phyloP scores from a whole-genome alignment of 2,113 vertebrate genomes.

The Balaeniceps rex region DNA sequence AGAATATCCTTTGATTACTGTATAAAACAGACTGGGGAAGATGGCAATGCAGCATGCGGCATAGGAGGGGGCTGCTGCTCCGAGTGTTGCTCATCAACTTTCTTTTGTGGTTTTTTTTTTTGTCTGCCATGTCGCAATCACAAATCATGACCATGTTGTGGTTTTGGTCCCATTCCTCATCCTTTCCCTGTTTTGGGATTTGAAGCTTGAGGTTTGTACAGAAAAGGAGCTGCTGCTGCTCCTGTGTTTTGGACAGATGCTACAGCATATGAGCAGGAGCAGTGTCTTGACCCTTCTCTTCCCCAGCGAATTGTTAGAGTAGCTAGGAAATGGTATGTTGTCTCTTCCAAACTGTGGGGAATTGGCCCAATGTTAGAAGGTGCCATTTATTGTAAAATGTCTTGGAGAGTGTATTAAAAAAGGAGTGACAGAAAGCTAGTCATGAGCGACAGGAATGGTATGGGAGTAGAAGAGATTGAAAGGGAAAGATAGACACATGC shows the following conservation, averaged over 20 bases:
- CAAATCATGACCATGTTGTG: conserved; percentile 28
- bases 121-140: background rate
- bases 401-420: background rate
- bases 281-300: background rate
- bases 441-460: background rate
- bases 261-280: background rate
- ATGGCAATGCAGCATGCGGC: background rate
- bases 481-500: background rate
- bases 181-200: background rate
- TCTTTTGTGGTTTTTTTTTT: conserved; percentile 48
- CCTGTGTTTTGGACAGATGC: background rate
- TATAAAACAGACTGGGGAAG: conserved; percentile 48
- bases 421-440: background rate
- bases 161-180: background rate
- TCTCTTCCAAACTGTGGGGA: background rate
- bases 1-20: conserved; percentile 82
- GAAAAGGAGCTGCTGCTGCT: background rate
- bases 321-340: background rate
- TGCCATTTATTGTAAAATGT: background rate
- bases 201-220: background rate
- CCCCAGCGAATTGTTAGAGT: background rate
- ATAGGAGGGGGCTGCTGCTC: conserved; percentile 27
- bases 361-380: background rate
- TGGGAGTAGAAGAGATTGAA: background rate
- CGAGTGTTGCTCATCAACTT: conserved; percentile 64